Conservation (phyloP, 2,888 invertebrate genomes). For the Epirrhoe alternata region DNA sequence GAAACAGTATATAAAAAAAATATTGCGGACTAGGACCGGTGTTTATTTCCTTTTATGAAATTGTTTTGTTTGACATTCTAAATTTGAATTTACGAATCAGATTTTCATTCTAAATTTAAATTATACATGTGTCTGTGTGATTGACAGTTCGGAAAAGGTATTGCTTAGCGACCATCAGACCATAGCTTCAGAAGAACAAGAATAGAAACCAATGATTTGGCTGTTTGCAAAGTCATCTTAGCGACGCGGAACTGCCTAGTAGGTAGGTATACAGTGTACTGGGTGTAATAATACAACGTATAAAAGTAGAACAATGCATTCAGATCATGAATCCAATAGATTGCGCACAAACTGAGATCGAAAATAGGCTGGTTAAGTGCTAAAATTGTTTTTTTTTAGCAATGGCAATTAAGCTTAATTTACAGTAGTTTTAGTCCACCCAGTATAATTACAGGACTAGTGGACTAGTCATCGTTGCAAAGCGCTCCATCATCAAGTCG, state of each 20-base stretch:
- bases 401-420: too few relatives aligned
- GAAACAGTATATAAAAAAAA: too few relatives aligned
- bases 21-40: too few relatives aligned
- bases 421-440: not conserved
- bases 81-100: too few relatives aligned
- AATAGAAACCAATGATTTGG: not conserved
- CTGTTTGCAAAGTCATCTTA: slow-evolving; percentile 5
- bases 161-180: not conserved
- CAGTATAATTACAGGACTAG: not conserved
- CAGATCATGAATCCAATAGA: not conserved
- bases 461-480: slow-evolving; percentile 2
- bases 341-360: too few relatives aligned
- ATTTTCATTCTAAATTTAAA: too few relatives aligned
- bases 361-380: too few relatives aligned
- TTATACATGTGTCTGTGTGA: too few relatives aligned
- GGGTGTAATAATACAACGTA: not conserved
- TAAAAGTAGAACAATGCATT: not conserved
- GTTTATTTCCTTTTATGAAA: too few relatives aligned
- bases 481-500: slow-evolving; percentile 20
- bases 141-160: not conserved
- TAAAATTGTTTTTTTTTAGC: too few relatives aligned
- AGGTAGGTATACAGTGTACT: not conserved
- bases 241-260: not conserved
- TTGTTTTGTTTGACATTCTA: too few relatives aligned
- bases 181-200: not conserved